A percentile compares a stretch with the other conserved stretches of the same genome.
phyloP scores from a whole-genome alignment of 1,140 invertebrate species.

The Brachionus rotundiformis region DNA sequence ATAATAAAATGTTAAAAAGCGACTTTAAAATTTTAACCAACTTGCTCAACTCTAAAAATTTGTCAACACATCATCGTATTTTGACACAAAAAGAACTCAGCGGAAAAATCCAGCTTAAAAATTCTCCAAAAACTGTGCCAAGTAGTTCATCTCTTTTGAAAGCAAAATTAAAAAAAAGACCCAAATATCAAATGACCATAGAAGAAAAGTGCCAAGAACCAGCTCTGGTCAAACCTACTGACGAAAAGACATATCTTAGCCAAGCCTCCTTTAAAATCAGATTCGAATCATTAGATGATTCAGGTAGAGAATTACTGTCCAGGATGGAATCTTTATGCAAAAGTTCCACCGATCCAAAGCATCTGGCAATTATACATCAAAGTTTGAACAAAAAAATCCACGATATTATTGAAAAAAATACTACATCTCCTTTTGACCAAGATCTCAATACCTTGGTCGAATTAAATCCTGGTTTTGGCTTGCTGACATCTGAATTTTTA shows the following conservation, averaged over 20 bases:
- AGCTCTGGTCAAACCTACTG: neutral
- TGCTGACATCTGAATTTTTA: neutral
- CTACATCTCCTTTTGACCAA: neutral
- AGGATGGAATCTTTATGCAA: neutral
- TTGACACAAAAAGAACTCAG: slow-evolving; percentile 10
- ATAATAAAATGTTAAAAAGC: neutral
- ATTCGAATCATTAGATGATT: slow-evolving; percentile 11
- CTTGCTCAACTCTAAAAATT: neutral
- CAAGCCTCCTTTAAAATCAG: slow-evolving; percentile 39
- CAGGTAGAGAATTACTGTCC: neutral
- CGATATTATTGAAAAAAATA: neutral
- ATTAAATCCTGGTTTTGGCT: slow-evolving; percentile 31
- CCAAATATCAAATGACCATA: neutral
- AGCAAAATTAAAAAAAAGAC: neutral
- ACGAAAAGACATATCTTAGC: neutral
- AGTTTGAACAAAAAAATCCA: neutral
- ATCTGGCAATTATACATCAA: slow-evolving; percentile 3
- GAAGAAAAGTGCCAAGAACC: neutral
- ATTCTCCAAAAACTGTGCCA: neutral
- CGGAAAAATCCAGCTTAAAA: slow-evolving; percentile 22
- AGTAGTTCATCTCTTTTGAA: neutral
- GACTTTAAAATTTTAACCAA: slow-evolving; percentile 4
- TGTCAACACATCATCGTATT: slow-evolving; percentile 29
- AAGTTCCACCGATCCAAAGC: slow-evolving; percentile 36
- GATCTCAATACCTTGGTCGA: slow-evolving; percentile 20